A percentile compares a stretch with the other conserved stretches of the same genome.
phyloP scores from a whole-genome alignment of 2,113 vertebrate genomes.

The Cepphus grylle region DNA sequence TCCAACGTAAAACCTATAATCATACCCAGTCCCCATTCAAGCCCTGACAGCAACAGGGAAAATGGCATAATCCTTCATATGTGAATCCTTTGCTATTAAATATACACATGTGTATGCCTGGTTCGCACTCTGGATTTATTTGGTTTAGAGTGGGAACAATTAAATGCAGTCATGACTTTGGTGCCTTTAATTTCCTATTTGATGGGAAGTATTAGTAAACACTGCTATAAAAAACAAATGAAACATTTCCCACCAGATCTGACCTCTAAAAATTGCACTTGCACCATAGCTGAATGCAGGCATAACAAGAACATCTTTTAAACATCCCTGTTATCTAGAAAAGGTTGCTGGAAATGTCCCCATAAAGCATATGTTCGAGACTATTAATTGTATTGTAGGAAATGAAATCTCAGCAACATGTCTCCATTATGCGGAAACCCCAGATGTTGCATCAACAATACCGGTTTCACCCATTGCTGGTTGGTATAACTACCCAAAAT shows the following conservation, averaged over 20 bases:
- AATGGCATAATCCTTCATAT: not conserved
- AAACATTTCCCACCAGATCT: not conserved
- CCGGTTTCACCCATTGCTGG: not conserved
- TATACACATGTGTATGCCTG: fast-evolving
- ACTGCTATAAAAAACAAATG: not conserved
- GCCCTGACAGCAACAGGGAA: not conserved
- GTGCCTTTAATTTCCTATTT: not conserved
- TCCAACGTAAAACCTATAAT: not conserved
- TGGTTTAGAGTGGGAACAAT: not conserved
- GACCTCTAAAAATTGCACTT: not conserved
- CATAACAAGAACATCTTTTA: not conserved
- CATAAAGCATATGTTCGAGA: conserved; percentile 24
- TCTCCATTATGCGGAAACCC: not conserved
- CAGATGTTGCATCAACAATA: not conserved
- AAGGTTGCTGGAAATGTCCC: not conserved
- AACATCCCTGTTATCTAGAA: not conserved
- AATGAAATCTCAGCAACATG: not conserved
- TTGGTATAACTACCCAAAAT: not conserved
- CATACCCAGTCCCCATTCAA: not conserved
- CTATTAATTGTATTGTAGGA: conserved; percentile 21
- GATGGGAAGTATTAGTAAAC: not conserved
- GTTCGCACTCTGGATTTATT: not conserved
- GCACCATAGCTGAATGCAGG: not conserved
- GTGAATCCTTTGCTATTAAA: not conserved
- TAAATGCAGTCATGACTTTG: not conserved